Conservation (phyloP, 2,113 vertebrate species). For the Chroicocephalus ridibundus region DNA sequence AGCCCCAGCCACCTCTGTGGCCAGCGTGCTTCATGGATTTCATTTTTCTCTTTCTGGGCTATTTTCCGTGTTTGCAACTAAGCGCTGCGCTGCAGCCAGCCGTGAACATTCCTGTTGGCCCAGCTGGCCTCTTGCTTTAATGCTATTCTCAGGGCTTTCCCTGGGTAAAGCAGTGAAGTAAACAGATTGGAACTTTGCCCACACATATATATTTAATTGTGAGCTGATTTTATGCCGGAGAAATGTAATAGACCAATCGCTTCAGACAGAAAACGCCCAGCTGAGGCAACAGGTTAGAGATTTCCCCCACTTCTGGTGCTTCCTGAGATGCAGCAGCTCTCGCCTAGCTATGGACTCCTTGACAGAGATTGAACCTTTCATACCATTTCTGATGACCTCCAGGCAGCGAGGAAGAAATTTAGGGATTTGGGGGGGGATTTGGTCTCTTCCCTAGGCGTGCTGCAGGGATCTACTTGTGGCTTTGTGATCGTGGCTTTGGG, state of each 20-base stretch:
- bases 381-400: neutral
- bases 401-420: neutral
- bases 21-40: neutral
- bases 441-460: neutral
- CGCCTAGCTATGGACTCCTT: neutral
- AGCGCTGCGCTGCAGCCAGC: neutral
- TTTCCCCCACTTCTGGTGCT: neutral
- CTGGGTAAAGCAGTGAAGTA: neutral
- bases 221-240: neutral
- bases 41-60: neutral
- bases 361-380: neutral
- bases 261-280: neutral
- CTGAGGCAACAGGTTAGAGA: constrained; percentile 9
- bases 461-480: neutral
- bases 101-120: neutral
- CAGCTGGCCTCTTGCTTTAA: neutral
- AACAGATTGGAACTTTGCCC: constrained; percentile 3
- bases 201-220: constrained; percentile 6
- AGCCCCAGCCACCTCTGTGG: neutral
- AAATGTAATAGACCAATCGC: constrained; percentile 30
- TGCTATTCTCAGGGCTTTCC: constrained; percentile 8
- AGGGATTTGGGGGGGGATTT: neutral
- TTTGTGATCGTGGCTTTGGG: neutral
- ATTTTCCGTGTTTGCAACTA: neutral
- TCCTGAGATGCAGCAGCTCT: neutral